Evolutionary conservation across 2,797 vertebrate genomes (phyloP).

Genomic region (Protosalanx chinensis): DNA sequence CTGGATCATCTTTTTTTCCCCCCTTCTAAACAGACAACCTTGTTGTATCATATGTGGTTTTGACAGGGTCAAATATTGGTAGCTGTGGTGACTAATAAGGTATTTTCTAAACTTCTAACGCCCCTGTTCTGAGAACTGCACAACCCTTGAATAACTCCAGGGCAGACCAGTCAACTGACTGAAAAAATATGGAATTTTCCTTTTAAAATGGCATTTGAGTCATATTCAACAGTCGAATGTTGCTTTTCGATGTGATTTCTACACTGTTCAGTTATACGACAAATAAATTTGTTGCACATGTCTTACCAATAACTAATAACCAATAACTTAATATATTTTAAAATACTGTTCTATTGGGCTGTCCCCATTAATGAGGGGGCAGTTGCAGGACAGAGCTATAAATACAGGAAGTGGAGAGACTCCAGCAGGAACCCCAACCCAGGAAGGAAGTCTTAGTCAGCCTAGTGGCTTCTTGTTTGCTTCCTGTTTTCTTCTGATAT

Average conservation of each 20-base stretch:
- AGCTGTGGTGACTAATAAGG: slow-evolving; percentile 38
- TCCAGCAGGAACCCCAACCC: slow-evolving; percentile 34
- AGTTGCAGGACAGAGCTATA: no score
- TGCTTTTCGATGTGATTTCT: slow-evolving; percentile 35
- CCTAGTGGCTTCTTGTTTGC: slow-evolving; percentile 66
- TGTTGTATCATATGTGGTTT: slow-evolving; percentile 52
- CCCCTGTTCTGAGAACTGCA: slow-evolving; percentile 48
- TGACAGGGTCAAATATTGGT: slow-evolving; percentile 64
- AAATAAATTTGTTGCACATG: not conserved
- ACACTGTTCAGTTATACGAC: slow-evolving; percentile 8
- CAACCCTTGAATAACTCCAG: slow-evolving; percentile 57
- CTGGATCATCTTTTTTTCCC: not conserved
- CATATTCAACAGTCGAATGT: slow-evolving; percentile 18
- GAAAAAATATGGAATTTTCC: slow-evolving; percentile 63
- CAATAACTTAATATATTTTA: no score
- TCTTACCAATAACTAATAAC: no score
- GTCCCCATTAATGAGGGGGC: no score
- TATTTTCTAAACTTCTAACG: slow-evolving; percentile 35
- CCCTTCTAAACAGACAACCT: not conserved
- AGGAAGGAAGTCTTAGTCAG: slow-evolving; percentile 58
- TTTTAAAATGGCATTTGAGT: slow-evolving; percentile 42
- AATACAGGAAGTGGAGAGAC: no score
- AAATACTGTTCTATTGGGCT: no score
- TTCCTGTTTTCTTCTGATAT: slow-evolving; percentile 39
- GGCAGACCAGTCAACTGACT: slow-evolving; percentile 48